A percentile compares a stretch with the other conserved stretches of the same genome.
phyloP scores from a whole-genome alignment of 2,113 vertebrate genomes.

The Girardinichthys multiradiatus region DNA sequence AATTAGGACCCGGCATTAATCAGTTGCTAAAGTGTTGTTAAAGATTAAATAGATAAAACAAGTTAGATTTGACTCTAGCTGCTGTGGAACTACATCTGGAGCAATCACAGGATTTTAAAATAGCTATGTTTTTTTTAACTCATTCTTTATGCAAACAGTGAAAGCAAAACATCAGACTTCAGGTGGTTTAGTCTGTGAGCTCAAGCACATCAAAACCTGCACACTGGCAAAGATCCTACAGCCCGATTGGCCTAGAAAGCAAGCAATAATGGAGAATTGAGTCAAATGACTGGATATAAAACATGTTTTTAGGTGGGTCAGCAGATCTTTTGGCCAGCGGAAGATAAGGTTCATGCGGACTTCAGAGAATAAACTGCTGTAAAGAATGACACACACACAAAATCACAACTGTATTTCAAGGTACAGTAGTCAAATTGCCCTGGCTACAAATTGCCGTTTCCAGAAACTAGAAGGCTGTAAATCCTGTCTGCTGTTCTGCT shows the following conservation, averaged over 20 bases:
- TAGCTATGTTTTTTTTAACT: neutral
- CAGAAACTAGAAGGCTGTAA: constrained; percentile 42
- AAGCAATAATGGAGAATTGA: neutral
- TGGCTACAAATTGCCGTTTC: constrained; percentile 12
- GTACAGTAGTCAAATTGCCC: constrained; percentile 35
- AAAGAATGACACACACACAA: constrained; percentile 27
- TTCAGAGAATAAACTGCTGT: constrained; percentile 24
- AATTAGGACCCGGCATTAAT: neutral
- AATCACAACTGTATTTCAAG: constrained; percentile 16
- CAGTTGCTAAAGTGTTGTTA: neutral
- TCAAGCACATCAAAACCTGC: neutral
- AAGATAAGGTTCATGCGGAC: constrained; percentile 22
- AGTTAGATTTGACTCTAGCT: no score
- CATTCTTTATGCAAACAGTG: neutral
- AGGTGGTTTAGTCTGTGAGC: neutral
- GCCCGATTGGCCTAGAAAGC: neutral
- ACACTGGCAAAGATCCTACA: no score
- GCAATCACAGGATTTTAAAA: neutral
- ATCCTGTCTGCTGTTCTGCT: constrained; percentile 32
- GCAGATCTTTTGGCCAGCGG: constrained; percentile 23
- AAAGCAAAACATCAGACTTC: neutral
- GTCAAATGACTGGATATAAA: constrained; percentile 23
- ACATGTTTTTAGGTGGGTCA: constrained; percentile 27
- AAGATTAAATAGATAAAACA: neutral
- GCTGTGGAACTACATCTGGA: neutral